phyloP scores from a whole-genome alignment of 2,797 vertebrate species.

The Gadopsis bispinosus region DNA sequence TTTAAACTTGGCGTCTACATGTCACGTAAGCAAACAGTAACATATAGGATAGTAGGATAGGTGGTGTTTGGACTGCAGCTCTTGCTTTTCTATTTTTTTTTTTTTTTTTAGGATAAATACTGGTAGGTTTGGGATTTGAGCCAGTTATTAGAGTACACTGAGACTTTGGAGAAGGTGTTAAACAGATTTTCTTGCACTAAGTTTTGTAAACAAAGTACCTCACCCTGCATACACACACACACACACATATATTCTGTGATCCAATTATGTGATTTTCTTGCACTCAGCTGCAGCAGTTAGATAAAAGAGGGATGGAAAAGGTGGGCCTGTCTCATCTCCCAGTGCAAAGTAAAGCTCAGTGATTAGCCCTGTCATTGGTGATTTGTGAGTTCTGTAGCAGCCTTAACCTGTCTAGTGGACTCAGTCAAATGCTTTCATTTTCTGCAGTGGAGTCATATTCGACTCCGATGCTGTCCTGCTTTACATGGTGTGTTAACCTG shows the following conservation, averaged over 20 bases:
- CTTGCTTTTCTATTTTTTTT: no score
- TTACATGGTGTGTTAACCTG: neutral
- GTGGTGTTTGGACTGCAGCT: neutral
- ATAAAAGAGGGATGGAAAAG: neutral
- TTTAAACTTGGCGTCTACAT: no score
- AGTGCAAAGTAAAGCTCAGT: neutral
- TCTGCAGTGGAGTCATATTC: neutral
- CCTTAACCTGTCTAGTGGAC: neutral
- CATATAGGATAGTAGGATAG: neutral
- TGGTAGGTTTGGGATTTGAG: neutral
- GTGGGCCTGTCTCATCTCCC: neutral
- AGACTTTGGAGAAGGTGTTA: neutral
- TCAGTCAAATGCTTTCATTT: neutral
- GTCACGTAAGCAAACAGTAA: neutral
- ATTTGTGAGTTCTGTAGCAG: neutral
- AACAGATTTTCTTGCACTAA: neutral
- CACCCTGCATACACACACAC: constrained; percentile 12
- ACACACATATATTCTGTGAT: neutral
- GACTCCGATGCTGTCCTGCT: neutral
- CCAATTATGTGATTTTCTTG: no score
- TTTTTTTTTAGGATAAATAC: neutral
- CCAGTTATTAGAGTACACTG: neutral
- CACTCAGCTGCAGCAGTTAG: neutral
- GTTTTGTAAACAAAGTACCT: neutral
- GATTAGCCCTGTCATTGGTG: neutral